Base-by-base conservation (phyloP, 2,113 vertebrate species). In the Caranx ignobilis region DNA sequence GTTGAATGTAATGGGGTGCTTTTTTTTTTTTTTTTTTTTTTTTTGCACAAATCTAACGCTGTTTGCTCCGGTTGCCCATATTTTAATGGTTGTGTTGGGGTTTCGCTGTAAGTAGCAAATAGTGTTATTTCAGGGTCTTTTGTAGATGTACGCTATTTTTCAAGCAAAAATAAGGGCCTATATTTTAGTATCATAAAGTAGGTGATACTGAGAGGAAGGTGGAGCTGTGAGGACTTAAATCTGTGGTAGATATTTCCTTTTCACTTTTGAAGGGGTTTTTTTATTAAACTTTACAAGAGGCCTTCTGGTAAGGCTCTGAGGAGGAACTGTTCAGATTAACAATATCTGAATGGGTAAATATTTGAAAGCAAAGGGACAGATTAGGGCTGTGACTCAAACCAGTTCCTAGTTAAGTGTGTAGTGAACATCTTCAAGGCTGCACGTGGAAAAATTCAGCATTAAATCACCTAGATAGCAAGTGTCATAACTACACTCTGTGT, bases 301-400 rank as follows among this genome's bases (percentile, higher is more conserved):
- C 90, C 93, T 94, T 94, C 92, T 93, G 93, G 92, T 80, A 93
- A 94, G 93, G 93, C 82, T 55, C 70, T 37, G 31, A 85, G 60
- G 34, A 88, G 73, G 76, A 81, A 81, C 60, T 62, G 39, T 81
- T 91, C 57, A 80, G 72, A 77, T 50, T 12, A 77, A 52, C 41
- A 73, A 32, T 32, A 76, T 41, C 70, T 64, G 65, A 80, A 79
- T 77, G 62, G 31, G 37, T 73, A 78, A 75, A 84, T 71, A 71
- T 71, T 69, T 82, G 45, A 89, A 79, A 77, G 52, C 34, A 73
- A 85, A 87, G 55, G 78, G 76, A 86, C 26, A 21, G 37, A 83
- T 2, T 5, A 69, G 79, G 77, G 43, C 54, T 86, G 71, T 74
- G 64, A 85, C 43, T 72, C 43, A 57, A 65, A 70, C 34, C 68